These are phyloP conservation scores for Oenanthe melanoleuca DNA, from an alignment of 2,113 vertebrate species.

Conservation along the genomic window DNA sequence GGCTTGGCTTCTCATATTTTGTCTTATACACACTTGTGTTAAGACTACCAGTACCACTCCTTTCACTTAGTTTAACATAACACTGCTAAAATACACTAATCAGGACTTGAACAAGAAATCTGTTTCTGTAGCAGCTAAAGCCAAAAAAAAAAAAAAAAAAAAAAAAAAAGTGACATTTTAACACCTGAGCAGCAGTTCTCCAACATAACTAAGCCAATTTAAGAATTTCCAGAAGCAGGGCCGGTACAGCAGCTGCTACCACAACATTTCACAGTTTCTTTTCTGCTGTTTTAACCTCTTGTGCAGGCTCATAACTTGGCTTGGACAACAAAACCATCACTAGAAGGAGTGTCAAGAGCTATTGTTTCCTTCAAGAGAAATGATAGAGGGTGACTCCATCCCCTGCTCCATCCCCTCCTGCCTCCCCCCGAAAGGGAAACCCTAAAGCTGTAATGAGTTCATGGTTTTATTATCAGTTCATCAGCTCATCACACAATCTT, in stretches of 20 bases:
- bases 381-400: fast-evolving
- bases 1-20: neutral
- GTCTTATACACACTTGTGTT: fast-evolving
- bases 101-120: neutral
- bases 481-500: neutral
- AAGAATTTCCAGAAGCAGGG: neutral
- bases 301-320: neutral
- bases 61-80: neutral
- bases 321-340: neutral
- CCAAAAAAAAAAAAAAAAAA: neutral
- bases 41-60: neutral
- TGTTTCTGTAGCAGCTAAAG: neutral
- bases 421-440: neutral
- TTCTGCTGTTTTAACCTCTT: neutral
- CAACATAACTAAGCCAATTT: neutral
- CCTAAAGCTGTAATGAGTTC: neutral
- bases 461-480: neutral
- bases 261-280: neutral
- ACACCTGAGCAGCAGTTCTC: neutral
- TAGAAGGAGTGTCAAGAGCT: neutral
- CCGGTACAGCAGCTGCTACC: neutral
- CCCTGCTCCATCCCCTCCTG: neutral
- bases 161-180: neutral
- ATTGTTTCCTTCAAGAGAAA: neutral
- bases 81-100: neutral